phyloP scores from a whole-genome alignment of 2,113 vertebrate genomes.

The Monarcha castaneiventris region DNA sequence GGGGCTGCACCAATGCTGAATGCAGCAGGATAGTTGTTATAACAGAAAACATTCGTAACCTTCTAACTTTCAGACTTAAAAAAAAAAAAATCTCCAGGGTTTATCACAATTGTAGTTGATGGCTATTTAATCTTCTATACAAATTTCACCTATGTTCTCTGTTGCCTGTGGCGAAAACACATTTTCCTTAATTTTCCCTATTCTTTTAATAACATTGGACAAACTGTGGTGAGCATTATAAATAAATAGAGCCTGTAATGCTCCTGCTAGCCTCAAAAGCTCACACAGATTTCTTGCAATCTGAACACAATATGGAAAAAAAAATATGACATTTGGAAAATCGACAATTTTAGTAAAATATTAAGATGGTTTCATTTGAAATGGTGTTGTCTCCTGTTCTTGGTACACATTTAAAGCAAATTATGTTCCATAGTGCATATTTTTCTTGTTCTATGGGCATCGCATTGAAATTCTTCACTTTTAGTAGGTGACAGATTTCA shows the following conservation, averaged over 20 bases:
- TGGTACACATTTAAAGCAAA: not conserved
- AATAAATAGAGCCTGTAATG: not conserved
- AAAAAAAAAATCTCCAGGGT: not conserved
- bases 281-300: not conserved
- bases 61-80: not conserved
- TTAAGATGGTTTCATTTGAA: not conserved
- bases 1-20: not conserved
- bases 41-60: not conserved
- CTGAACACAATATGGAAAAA: not conserved
- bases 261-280: not conserved
- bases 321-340: not conserved
- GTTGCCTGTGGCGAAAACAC: not conserved
- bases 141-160: not conserved
- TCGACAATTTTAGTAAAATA: not conserved
- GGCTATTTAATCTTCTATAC: not conserved
- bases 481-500: not conserved
- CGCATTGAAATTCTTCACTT: not conserved
- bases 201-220: not conserved
- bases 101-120: not conserved
- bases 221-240: not conserved
- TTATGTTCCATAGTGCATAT: not conserved
- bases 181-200: not conserved
- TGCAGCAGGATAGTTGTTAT: not conserved
- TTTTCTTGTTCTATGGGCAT: not conserved
- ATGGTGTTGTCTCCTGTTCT: not conserved